Conservation (phyloP, 1,140 invertebrate species). For the Microplitis mediator region DNA sequence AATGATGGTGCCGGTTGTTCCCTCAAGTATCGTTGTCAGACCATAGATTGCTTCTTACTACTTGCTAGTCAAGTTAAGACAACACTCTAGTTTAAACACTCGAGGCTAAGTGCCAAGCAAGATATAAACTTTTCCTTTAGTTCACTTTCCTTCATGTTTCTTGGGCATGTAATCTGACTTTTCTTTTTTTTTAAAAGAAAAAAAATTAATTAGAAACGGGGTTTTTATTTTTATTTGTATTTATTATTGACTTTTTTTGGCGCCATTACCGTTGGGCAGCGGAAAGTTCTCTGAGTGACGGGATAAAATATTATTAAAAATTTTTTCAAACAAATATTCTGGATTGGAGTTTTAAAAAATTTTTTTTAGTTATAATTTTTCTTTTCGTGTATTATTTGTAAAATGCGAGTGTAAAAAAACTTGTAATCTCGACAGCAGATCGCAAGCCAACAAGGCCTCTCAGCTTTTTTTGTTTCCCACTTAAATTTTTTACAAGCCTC, state of each 20-base stretch:
- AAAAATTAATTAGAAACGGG: too few species aligned
- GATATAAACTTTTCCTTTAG: not conserved
- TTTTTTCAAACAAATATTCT: too few species aligned
- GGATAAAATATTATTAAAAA: too few species aligned
- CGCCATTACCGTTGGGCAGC: too few species aligned
- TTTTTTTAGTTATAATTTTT: not conserved
- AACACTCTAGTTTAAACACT: not conserved
- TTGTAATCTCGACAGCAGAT: not conserved
- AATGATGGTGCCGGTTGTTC: not conserved
- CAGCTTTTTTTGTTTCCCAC: not conserved
- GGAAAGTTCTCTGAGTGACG: too few species aligned
- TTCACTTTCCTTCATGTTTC: not conserved
- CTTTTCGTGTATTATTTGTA: not conserved
- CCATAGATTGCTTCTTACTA: not conserved
- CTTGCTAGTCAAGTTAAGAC: not conserved
- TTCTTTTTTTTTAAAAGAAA: too few species aligned
- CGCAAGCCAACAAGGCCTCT: not conserved
- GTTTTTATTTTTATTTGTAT: too few species aligned
- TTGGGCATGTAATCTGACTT: too few species aligned
- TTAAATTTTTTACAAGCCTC: not conserved
- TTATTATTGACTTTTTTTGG: too few species aligned
- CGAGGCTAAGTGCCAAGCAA: not conserved
- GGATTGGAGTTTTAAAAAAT: not conserved
- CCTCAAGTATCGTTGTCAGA: not conserved
- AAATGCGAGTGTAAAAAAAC: not conserved